Base-by-base conservation (phyloP, 2,888 invertebrate genomes). In the Rotaria socialis region DNA sequence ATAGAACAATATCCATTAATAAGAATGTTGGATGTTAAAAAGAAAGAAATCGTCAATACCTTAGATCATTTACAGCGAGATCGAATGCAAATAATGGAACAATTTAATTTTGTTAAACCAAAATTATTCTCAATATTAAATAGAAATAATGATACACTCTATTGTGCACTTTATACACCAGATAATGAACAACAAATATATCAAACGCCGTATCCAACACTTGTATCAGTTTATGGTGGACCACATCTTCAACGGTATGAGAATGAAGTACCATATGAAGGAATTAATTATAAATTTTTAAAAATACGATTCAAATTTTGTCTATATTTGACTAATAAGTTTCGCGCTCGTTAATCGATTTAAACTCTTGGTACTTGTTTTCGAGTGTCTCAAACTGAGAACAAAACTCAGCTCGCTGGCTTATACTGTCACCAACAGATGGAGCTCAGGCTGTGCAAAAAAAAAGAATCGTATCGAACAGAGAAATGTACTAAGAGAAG, bases 181-280 rank as follows among this genome's bases (percentile, higher is more conserved):
- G 47, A 47, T 80, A 24, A 80, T 47, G 47, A 80, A 80, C 80
- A 43, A 47, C 24, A 24, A 43, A 43, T 10, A 88, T 96, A 96
- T 92, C 97, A 99, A 0, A 96, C 96, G n/a, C 80, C 80, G 87
- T 96, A 96, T 92, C 97, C 99, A 0, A 96, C 96, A 27, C 94
- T 99, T 87, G 93, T 98, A 85, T 96, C 96, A 91, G 96, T 99
- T 86, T 99, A 99, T 91, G 99, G 97, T 5, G 99, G 99, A 0
- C 99, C 99, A 0, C 97, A 97, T 91, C 96, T 98, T 85, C 98
- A 99, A 92, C 80, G 80, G 43, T 80, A n/a, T 27, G 19, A 35
- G 10, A 67, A 27, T 27, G 19, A 16, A 35, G 35, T 35, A 35
- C 35, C 35, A 2, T 35, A 35, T 35, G 35, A 35, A 35, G 35